phyloP scores from a whole-genome alignment of 2,888 invertebrate genomes.

The Anoncus sp. region DNA sequence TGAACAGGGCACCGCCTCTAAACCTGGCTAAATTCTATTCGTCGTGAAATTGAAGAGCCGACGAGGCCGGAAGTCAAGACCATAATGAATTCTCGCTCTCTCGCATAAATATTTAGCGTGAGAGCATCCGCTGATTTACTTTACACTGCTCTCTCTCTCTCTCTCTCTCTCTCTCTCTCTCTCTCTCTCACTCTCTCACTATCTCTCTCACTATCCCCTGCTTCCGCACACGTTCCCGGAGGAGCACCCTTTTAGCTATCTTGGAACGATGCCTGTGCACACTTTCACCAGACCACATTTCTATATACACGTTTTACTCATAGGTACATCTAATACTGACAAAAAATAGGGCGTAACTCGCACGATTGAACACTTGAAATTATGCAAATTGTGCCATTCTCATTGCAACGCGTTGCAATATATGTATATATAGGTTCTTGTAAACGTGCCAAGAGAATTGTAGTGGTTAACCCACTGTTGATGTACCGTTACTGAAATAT shows the following conservation, averaged over 20 bases:
- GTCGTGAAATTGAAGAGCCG: slow-evolving; percentile 60
- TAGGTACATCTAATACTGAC: neutral
- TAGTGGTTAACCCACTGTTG: neutral
- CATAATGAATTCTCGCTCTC: slow-evolving; percentile 67
- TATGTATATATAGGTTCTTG: slow-evolving; percentile 3
- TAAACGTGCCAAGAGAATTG: slow-evolving; percentile 33
- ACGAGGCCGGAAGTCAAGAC: slow-evolving; percentile 57
- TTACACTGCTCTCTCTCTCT: neutral
- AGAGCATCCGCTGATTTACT: slow-evolving; percentile 60
- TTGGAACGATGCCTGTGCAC: slow-evolving; percentile 47
- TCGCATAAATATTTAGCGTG: slow-evolving; percentile 68
- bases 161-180: slow-evolving; percentile 14
- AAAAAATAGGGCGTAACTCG: neutral
- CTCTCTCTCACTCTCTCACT: slow-evolving; percentile 7
- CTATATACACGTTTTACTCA: neutral
- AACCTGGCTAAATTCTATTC: slow-evolving; percentile 52
- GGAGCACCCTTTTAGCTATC: slow-evolving; percentile 31
- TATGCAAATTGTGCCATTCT: slow-evolving; percentile 10
- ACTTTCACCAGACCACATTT: slow-evolving; percentile 30
- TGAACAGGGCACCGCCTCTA: slow-evolving; percentile 21
- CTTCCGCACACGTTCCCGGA: slow-evolving; percentile 9
- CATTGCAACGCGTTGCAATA: neutral
- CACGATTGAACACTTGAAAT: slow-evolving; percentile 3
- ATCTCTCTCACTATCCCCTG: slow-evolving; percentile 5
- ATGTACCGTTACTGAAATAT: slow-evolving; percentile 19